phyloP scores from a whole-genome alignment of 2,797 vertebrate species.

The Coregonus suidteri region DNA sequence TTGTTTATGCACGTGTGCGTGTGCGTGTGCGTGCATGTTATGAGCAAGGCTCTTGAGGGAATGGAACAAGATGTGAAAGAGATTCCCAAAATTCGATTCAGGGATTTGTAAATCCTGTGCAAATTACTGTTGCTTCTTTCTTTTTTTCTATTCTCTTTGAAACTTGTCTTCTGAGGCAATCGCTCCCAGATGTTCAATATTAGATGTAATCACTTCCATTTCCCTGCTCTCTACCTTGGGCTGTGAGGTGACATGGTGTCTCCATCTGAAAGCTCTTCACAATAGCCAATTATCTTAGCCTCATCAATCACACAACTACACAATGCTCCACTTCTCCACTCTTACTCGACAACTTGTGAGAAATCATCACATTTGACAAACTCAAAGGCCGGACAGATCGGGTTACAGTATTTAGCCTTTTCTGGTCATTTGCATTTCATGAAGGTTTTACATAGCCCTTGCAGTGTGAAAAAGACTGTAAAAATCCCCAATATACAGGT shows the following conservation, averaged over 20 bases:
- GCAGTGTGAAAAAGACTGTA: not conserved
- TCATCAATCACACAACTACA: conserved; percentile 65
- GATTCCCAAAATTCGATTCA: conserved; percentile 71
- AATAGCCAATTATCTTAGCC: conserved; percentile 67
- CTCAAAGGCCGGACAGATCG: conserved; percentile 34
- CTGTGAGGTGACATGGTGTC: conserved; percentile 69
- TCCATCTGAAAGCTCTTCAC: conserved; percentile 64
- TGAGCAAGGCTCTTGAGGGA: conserved; percentile 61
- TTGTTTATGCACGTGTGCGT: conserved; percentile 25
- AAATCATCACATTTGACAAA: conserved; percentile 61
- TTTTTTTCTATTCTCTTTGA: conserved; percentile 70
- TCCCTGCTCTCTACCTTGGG: conserved; percentile 51
- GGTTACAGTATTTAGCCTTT: conserved; percentile 11
- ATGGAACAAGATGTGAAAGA: conserved; percentile 69
- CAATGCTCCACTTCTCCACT: conserved; percentile 56
- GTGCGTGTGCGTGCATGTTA: conserved; percentile 51
- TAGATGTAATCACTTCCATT: conserved; percentile 80
- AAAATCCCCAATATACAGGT: not conserved
- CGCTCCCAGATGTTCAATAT: conserved; percentile 80
- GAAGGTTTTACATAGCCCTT: not conserved
- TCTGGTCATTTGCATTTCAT: not conserved
- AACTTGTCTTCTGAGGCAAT: conserved; percentile 74
- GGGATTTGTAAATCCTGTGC: conserved; percentile 77
- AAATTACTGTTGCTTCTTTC: conserved; percentile 72
- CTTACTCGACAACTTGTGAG: conserved; percentile 55